phyloP scores from a whole-genome alignment of 2,113 vertebrate genomes.

The Clarias magur region DNA sequence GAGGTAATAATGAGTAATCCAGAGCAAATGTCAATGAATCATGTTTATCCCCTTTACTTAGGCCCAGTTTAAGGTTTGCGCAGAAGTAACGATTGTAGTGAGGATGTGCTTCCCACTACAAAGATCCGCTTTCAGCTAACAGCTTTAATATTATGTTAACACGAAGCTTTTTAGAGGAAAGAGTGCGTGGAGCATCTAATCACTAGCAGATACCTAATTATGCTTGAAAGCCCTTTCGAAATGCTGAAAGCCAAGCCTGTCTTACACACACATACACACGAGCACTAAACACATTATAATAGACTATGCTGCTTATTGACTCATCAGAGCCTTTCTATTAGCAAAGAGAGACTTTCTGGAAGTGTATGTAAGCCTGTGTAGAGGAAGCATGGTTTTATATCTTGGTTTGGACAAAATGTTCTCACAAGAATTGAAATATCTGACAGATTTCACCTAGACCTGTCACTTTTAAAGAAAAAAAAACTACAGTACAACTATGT shows the following conservation, averaged over 20 bases:
- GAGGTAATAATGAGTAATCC: neutral
- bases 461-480: too few relatives aligned
- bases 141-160: conserved; percentile 10
- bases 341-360: neutral
- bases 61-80: neutral
- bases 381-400: neutral
- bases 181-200: neutral
- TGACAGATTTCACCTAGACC: neutral
- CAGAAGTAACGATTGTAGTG: neutral
- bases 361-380: neutral
- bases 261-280: neutral
- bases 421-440: too few relatives aligned
- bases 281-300: neutral
- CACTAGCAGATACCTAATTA: conserved; percentile 20
- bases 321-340: neutral
- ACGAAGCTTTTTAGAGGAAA: neutral
- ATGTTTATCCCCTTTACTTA: neutral
- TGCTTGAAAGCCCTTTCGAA: conserved; percentile 8
- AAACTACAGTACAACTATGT: too few relatives aligned
- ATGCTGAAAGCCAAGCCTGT: neutral
- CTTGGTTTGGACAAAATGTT: neutral
- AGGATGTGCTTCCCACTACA: neutral
- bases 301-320: neutral
- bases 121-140: neutral
- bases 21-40: neutral